Evolutionary conservation across 2,888 invertebrate genomes (phyloP).

Genomic region (Macroteleia sp.): DNA sequence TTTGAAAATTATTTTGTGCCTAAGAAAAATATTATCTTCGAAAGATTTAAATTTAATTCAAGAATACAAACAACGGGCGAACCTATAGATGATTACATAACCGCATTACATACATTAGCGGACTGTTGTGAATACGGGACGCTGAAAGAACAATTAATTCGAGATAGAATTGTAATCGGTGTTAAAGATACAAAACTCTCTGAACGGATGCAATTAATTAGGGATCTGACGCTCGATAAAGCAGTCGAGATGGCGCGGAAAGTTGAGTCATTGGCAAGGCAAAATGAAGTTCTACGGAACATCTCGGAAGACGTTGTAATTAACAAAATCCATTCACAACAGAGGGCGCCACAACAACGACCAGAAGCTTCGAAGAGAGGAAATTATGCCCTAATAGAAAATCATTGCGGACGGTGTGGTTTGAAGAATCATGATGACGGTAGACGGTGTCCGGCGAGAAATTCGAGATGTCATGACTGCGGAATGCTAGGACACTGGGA

Average conservation of each 20-base stretch:
- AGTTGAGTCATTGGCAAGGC: constrained; percentile 57
- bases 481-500: constrained; percentile 65
- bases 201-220: constrained; percentile 65
- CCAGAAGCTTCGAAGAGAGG: too few relatives aligned
- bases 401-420: too few relatives aligned
- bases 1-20: constrained; percentile 64
- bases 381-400: too few relatives aligned
- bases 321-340: constrained; percentile 60
- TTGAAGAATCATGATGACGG: constrained; percentile 21
- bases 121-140: constrained; percentile 66
- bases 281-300: constrained; percentile 30
- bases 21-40: constrained; percentile 67
- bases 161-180: constrained; percentile 71
- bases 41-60: constrained; percentile 60
- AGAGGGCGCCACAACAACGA: constrained; percentile 26
- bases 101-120: constrained; percentile 64
- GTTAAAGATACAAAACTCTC: constrained; percentile 64
- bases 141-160: constrained; percentile 69
- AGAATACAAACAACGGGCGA: constrained; percentile 57
- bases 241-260: constrained; percentile 60
- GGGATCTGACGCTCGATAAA: constrained; percentile 63
- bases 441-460: constrained; percentile 60
- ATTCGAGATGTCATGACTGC: constrained; percentile 59
- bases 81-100: constrained; percentile 60
- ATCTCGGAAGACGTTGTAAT: not conserved